Evolutionary conservation across 1,140 invertebrate genomes (phyloP).

Genomic region (Delia radicum): DNA sequence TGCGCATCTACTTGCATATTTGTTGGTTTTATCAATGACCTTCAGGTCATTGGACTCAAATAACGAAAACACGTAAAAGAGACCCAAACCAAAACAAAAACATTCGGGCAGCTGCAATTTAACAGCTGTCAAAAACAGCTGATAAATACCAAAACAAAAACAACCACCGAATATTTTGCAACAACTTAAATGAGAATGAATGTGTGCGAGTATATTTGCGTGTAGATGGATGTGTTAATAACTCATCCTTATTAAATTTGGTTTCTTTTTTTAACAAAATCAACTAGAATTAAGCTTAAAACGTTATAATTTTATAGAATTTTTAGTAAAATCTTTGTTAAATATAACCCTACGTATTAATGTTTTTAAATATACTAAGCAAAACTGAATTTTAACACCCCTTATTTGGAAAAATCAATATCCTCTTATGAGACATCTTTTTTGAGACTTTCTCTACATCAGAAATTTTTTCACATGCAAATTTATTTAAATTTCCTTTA

Average conservation of each 20-base stretch:
- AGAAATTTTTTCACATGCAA: neutral
- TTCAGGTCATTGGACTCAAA: neutral
- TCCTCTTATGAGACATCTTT: neutral
- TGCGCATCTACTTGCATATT: neutral
- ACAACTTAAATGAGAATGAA: neutral
- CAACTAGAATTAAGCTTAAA: no score
- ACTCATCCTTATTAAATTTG: no score
- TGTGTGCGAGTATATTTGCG: neutral
- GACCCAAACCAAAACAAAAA: neutral
- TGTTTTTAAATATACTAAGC: neutral
- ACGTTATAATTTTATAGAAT: no score
- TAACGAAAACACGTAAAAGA: neutral
- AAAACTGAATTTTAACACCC: neutral
- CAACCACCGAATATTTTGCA: neutral
- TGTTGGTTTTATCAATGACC: neutral
- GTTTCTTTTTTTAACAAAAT: neutral
- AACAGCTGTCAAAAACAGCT: neutral
- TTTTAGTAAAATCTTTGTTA: no score
- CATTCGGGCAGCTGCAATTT: slow-evolving; percentile 4
- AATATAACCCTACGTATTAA: no score
- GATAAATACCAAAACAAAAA: neutral
- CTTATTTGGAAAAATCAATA: slow-evolving; percentile 11
- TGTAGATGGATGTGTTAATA: neutral
- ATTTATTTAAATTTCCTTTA: neutral
- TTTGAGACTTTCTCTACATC: neutral